Evolutionary conservation across 2,113 vertebrate genomes (phyloP).

Genomic region (Ploceus nigricollis): DNA sequence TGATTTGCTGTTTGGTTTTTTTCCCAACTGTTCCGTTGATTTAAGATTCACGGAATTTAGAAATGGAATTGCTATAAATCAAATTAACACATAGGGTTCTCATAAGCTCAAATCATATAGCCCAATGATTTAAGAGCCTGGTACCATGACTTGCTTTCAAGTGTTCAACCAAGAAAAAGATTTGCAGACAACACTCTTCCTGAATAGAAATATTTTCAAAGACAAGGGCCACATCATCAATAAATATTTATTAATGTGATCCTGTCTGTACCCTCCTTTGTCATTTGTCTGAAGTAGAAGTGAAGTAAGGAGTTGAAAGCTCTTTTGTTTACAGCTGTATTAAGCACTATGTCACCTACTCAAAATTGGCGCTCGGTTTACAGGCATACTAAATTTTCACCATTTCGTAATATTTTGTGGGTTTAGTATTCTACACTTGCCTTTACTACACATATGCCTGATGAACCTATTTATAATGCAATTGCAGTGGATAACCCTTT

Average conservation of each 20-base stretch:
- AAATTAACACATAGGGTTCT: not conserved
- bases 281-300: not conserved
- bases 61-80: not conserved
- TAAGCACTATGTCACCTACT: not conserved
- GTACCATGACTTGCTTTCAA: not conserved
- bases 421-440: not conserved
- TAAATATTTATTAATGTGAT: not conserved
- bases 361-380: not conserved
- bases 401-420: not conserved
- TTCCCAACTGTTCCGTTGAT: not conserved
- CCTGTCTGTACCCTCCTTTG: not conserved
- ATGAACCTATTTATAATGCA: not conserved
- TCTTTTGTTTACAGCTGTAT: not conserved
- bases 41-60: not conserved
- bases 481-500: not conserved
- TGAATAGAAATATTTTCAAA: not conserved
- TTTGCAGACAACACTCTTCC: not conserved
- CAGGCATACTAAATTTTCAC: not conserved
- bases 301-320: not conserved
- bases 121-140: not conserved
- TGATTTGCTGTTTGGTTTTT: not conserved
- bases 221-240: not conserved
- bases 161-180: not conserved
- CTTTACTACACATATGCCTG: not conserved
- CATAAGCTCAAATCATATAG: not conserved